Base-by-base conservation (phyloP, 2,113 vertebrate genomes). In the Rallus limicola region DNA sequence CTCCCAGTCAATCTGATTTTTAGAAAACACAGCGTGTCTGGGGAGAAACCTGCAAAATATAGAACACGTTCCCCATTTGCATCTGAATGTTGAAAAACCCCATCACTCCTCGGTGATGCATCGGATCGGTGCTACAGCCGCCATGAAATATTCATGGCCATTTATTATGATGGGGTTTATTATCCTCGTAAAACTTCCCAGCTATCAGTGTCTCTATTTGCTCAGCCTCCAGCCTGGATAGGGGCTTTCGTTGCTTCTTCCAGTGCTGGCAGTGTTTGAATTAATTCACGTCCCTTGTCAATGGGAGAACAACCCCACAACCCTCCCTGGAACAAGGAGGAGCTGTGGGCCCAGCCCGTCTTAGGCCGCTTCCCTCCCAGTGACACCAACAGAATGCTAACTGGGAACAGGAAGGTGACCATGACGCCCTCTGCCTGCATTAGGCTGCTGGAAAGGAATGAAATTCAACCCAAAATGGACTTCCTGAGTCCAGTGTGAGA, bases 101-200 rank as follows among this genome's bases (percentile, higher is more conserved):
- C 92, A 84, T 94, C 74, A 62, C 55, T 92, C 70, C 74, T 94
- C 82, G 64, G 20, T 65, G 74, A 94, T 89, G 85, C 75, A 88
- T 78, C 74, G 28, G 19, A 88, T 81, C 83, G 90, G 88, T 40
- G 3, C 91, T 91, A 67, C 63, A 72, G 74, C 38, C 7, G 0
- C 88, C 82, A 93, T 96, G 95, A 97, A 96, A 97, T 95, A 97
- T 97, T 95, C 90, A 97, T 93, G 88, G 74, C 56, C 80, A 40
- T 95, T 94, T 93, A 95, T 97, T 78, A 89, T 75, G 26, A 87
- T 91, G 70, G 10, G 71, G 76, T 95, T 95, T 95, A 92, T 95
- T 92, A 95, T 69, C 93, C 86, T 69, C 40, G 3, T 94, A 85
- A 95, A 96, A 95, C 80, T 96, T 91, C 64, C 58, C 71, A 77